phyloP scores from a whole-genome alignment of 2,113 vertebrate species.

The Elephantulus edwardii region DNA sequence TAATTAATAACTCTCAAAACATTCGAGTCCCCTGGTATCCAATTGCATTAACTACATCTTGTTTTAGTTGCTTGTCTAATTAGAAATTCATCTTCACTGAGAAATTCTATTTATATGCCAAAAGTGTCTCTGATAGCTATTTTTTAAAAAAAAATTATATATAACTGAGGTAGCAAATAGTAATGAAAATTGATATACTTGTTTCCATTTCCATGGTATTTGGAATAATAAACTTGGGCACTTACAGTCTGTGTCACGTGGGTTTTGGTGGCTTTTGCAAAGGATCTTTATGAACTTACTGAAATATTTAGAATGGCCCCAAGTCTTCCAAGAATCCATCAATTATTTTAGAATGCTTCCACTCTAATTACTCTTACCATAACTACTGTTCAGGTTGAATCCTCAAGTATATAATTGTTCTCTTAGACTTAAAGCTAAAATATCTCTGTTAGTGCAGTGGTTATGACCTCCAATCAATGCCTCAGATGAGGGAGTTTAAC shows the following conservation, averaged over 20 bases:
- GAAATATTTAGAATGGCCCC: background rate
- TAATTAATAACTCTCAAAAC: conserved; percentile 51
- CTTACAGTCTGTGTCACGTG: background rate
- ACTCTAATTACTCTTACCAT: background rate
- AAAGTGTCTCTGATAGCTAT: background rate
- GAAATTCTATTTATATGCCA: background rate
- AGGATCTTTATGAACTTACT: background rate
- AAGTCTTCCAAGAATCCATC: background rate
- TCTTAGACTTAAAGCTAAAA: background rate
- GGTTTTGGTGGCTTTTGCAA: background rate
- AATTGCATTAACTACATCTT: conserved; percentile 19
- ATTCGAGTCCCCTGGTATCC: background rate
- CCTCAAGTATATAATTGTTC: background rate
- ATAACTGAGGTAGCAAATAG: background rate
- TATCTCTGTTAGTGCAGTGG: background rate
- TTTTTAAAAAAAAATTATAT: background rate
- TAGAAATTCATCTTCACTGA: background rate
- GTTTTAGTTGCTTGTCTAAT: conserved; percentile 27
- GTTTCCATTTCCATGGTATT: background rate
- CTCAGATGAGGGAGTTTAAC: background rate
- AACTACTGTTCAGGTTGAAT: background rate
- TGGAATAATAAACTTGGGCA: background rate
- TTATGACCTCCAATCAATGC: background rate
- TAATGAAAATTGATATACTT: background rate
- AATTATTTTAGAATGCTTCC: fast-evolving